Evolutionary conservation across 2,888 invertebrate species (phyloP).

Genomic region (Sarcophaga caerulescens): DNA sequence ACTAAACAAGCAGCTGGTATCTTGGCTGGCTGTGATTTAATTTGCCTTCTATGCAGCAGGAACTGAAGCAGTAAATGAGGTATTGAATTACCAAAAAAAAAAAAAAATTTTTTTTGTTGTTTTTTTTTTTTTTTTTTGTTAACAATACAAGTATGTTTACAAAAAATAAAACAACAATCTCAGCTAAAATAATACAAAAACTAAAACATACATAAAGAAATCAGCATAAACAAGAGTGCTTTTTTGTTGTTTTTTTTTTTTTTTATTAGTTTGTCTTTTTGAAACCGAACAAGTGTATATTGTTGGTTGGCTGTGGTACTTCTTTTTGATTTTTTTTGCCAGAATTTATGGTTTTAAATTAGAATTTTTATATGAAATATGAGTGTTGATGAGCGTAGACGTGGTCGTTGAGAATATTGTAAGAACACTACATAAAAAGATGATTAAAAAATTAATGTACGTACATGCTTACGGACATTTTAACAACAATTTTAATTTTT

Average conservation of each 20-base stretch:
- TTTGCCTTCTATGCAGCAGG: slow-evolving; percentile 18
- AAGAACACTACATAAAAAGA: background rate
- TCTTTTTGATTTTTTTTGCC: background rate
- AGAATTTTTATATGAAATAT: slow-evolving; percentile 30
- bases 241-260: background rate
- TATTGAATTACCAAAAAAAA: slow-evolving; percentile 60
- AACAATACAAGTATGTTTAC: background rate
- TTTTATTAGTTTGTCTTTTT: slow-evolving; percentile 4
- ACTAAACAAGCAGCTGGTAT: slow-evolving; percentile 39
- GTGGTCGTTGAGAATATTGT: background rate
- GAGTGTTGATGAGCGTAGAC: background rate
- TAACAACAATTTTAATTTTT: too few relatives aligned
- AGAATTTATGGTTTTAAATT: slow-evolving; percentile 32
- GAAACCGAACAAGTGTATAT: slow-evolving; percentile 61
- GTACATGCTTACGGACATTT: too few relatives aligned
- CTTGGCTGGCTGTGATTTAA: background rate
- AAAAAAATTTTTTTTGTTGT: background rate
- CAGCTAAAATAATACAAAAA: background rate
- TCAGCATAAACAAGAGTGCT: slow-evolving; percentile 4
- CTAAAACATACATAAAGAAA: slow-evolving; percentile 13
- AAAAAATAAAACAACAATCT: background rate
- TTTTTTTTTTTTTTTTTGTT: background rate
- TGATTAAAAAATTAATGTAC: too few relatives aligned
- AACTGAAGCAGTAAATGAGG: slow-evolving; percentile 58
- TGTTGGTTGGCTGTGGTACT: background rate